Evolutionary conservation across 2,113 vertebrate genomes (phyloP).

Genomic region (Aphelocoma coerulescens): DNA sequence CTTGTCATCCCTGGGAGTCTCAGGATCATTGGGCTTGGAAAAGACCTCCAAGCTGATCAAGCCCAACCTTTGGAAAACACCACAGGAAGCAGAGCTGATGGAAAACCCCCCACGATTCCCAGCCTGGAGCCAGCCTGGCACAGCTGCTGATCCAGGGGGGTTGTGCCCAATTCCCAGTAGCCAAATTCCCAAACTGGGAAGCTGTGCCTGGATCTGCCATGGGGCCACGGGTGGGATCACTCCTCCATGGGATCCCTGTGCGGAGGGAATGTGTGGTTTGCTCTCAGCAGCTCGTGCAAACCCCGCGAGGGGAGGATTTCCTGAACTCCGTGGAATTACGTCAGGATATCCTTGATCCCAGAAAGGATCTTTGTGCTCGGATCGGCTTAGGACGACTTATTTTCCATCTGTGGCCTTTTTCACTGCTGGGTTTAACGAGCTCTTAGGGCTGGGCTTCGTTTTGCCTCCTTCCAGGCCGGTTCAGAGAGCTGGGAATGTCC

Average conservation of each 20-base stretch:
- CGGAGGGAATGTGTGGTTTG: background rate
- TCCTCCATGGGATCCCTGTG: background rate
- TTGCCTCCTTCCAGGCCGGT: background rate
- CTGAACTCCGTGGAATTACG: background rate
- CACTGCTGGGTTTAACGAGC: background rate
- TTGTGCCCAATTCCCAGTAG: background rate
- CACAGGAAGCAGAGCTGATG: accelerated
- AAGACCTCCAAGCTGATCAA: background rate
- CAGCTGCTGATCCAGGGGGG: accelerated
- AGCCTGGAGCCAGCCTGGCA: accelerated
- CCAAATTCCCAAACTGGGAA: background rate
- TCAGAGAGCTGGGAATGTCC: background rate
- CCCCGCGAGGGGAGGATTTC: background rate
- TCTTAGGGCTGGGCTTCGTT: background rate
- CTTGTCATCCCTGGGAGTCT: background rate
- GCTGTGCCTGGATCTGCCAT: background rate
- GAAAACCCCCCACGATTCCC: accelerated
- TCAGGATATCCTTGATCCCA: background rate
- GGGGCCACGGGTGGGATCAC: background rate
- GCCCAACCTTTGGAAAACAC: background rate
- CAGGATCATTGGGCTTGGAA: background rate
- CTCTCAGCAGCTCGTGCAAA: background rate
- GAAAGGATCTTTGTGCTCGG: background rate
- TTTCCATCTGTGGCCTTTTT: background rate
- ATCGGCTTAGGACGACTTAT: background rate